Conservation (phyloP, 2,797 vertebrate species). For the Prionace glauca region DNA sequence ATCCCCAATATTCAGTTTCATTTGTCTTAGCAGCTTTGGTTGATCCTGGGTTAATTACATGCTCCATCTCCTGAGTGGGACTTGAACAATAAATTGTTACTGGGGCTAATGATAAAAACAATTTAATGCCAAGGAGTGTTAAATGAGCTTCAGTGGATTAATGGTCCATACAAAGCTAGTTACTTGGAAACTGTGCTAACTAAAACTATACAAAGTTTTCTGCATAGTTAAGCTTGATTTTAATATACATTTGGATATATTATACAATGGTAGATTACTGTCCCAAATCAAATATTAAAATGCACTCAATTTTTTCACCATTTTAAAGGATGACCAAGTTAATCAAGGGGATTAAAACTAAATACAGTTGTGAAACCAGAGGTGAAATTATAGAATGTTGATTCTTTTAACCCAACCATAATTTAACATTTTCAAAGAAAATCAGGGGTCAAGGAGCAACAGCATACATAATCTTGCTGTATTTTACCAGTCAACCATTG, state of each 20-base stretch:
- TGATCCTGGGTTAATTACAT: neutral
- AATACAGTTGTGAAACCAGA: neutral
- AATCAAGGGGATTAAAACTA: neutral
- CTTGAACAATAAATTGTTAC: too few relatives aligned
- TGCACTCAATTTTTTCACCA: neutral
- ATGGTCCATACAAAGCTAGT: neutral
- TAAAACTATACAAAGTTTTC: neutral
- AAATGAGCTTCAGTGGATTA: neutral
- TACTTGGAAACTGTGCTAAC: neutral
- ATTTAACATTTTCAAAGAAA: neutral
- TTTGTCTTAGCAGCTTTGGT: neutral
- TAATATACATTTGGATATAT: neutral
- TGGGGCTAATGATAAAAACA: neutral
- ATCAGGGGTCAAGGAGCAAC: neutral
- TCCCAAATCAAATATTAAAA: neutral
- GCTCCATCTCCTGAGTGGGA: neutral
- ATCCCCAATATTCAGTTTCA: neutral
- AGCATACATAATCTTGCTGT: neutral
- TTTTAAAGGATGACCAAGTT: neutral
- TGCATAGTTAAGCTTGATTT: neutral
- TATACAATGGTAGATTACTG: neutral
- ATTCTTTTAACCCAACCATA: neutral
- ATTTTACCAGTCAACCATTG: neutral
- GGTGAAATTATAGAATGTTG: neutral
- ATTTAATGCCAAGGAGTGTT: neutral